Base-by-base conservation (phyloP, 2,888 invertebrate species). In the Leptopilina drosophilae region DNA sequence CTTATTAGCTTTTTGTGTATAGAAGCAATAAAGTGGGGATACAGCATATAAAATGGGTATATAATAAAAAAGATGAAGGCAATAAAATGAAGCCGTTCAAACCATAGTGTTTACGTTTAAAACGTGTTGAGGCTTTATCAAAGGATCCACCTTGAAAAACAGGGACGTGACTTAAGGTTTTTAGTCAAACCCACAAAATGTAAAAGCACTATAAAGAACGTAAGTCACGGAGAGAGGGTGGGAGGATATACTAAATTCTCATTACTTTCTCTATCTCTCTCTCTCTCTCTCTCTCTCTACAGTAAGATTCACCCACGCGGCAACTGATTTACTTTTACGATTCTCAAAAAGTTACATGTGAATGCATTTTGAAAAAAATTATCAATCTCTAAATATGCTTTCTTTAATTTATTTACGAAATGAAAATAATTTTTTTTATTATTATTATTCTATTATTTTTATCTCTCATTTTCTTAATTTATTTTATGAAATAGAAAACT, bases 161-260 rank as follows among this genome's bases (percentile, higher is more conserved):
- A 49, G 53, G 12, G 4, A 7, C 26, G 20, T 69, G 53, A 69
- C 53, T 49, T 53, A 69, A 69, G 26, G 20, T 14, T 69, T 20
- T 69, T 49, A 53, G 69, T 12, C 49, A 69, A 14, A 26, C 53
- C 20, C 26, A 26, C 69, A 53, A 69, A 69, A 69, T 26, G 53
- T 49, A 53, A 69, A 69, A 53, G 26, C 49, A 26, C 14, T 69
- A 26, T 69, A 69, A 69, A 69, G 49, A 69, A 53, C 69, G 69
- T 53, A 53, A 69, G 49, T 69, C 53, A 20, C 40, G n/a, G 9
- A 49, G 33, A 33, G 15, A 26, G 14, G 53, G 20, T 62, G 62
- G 62, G 62, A 62, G 8, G n/a, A 59, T 14, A n/a, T 1, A 49
- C 49, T 69, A 26, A 69, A 69, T 69, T 69, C 69, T 69, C 69